Conservation (phyloP, 2,888 invertebrate genomes). For the Himalopsyche kuldschensis region DNA sequence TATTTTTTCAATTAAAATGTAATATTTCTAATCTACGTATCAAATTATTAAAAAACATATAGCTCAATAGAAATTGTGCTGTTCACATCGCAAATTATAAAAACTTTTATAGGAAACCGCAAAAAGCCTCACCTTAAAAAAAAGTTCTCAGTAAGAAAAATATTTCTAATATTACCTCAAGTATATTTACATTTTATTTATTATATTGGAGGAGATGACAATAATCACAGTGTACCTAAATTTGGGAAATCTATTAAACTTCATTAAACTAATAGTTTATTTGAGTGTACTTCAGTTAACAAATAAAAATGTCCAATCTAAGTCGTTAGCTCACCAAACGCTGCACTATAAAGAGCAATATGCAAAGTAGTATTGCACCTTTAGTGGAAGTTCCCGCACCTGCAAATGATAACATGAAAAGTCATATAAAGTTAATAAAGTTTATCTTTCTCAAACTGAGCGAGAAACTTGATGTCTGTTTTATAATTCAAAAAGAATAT, state of each 20-base stretch:
- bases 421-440: neutral
- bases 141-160: neutral
- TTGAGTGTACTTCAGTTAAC: neutral
- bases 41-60: neutral
- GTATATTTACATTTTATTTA: neutral
- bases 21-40: neutral
- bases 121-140: neutral
- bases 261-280: neutral
- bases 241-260: neutral
- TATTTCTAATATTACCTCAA: neutral
- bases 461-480: neutral
- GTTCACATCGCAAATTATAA: neutral
- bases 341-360: neutral
- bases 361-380: neutral
- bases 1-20: neutral
- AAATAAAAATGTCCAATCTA: neutral
- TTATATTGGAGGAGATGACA: neutral
- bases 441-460: neutral
- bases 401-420: neutral
- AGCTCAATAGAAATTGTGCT: no score
- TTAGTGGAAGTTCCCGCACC: neutral
- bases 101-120: no score
- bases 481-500: no score
- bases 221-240: neutral
- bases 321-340: slow-evolving; percentile 12